A percentile compares a stretch with the other conserved stretches of the same genome.
phyloP scores from a whole-genome alignment of 2,113 vertebrate species.

The Falcunculus frontatus region DNA sequence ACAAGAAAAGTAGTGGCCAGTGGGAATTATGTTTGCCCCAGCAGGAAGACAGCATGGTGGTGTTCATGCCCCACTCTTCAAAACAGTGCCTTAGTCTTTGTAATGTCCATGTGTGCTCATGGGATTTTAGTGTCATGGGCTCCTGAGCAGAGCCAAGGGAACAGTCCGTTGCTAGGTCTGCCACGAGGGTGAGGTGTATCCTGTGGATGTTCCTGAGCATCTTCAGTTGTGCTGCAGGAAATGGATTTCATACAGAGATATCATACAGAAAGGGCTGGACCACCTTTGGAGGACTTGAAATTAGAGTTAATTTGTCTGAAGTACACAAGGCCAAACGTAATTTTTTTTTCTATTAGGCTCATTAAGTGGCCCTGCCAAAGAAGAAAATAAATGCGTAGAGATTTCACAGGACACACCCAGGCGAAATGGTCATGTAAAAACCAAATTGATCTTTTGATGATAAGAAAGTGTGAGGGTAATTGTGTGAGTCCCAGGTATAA shows the following conservation, averaged over 20 bases:
- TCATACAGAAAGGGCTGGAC: not conserved
- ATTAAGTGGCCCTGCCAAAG: not conserved
- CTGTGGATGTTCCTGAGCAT: not conserved
- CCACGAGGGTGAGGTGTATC: not conserved
- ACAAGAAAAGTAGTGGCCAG: not conserved
- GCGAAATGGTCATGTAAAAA: not conserved
- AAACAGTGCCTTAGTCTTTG: not conserved
- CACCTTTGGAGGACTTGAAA: not conserved
- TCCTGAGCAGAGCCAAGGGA: not conserved
- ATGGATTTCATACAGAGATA: not conserved
- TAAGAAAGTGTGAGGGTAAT: not conserved
- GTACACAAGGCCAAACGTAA: not conserved
- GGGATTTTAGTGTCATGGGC: not conserved
- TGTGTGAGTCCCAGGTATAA: not conserved
- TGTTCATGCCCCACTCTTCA: not conserved
- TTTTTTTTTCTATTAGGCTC: not conserved
- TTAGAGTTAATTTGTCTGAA: not conserved
- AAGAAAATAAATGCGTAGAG: not conserved
- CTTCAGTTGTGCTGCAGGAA: not conserved
- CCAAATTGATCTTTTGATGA: not conserved
- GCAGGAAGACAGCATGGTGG: not conserved
- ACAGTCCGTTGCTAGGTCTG: not conserved
- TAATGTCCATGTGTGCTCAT: not conserved
- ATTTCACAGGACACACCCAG: not conserved
- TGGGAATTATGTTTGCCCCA: not conserved